These are phyloP conservation scores for Galendromus occidentalis DNA, from an alignment of 1,140 invertebrate species.

Conservation along the genomic window DNA sequence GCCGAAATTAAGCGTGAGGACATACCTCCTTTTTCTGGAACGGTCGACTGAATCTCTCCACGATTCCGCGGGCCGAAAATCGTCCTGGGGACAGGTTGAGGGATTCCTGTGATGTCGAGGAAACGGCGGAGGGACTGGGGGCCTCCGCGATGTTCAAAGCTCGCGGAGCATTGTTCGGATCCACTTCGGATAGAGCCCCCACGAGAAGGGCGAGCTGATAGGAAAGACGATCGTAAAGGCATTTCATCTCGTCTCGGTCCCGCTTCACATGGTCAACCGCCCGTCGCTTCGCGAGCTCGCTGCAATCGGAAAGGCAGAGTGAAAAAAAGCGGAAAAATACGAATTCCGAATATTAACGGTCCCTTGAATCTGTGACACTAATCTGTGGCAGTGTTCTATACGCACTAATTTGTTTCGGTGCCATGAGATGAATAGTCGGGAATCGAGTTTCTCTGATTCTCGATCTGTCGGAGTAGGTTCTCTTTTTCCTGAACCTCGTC, in stretches of 20 bases:
- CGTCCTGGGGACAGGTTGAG: neutral
- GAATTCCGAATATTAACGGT: neutral
- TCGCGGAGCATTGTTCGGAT: neutral
- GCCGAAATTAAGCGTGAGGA: too few species aligned
- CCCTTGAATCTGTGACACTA: neutral
- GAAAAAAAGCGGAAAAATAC: neutral
- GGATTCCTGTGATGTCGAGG: constrained; percentile 1
- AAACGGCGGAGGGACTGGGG: neutral
- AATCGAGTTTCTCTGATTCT: constrained; percentile 21
- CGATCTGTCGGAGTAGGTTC: constrained; percentile 24
- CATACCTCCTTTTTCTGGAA: constrained; percentile 8
- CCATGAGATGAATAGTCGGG: constrained; percentile 1
- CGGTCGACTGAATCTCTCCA: constrained; percentile 6
- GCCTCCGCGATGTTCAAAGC: neutral
- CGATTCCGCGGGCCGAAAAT: neutral
- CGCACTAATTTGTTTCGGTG: constrained; percentile 4
- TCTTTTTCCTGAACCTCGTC: constrained; percentile 25
- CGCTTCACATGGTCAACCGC: neutral
- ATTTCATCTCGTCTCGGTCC: neutral
- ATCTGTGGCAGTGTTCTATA: neutral
- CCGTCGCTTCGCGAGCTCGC: neutral
- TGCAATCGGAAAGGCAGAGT: neutral
- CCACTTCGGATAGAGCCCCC: neutral
- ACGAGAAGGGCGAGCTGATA: neutral
- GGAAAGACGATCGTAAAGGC: neutral